A percentile compares a stretch with the other conserved stretches of the same genome.
phyloP scores from a whole-genome alignment of 2,113 vertebrate species.

The Anarhynchus alexandrinus region DNA sequence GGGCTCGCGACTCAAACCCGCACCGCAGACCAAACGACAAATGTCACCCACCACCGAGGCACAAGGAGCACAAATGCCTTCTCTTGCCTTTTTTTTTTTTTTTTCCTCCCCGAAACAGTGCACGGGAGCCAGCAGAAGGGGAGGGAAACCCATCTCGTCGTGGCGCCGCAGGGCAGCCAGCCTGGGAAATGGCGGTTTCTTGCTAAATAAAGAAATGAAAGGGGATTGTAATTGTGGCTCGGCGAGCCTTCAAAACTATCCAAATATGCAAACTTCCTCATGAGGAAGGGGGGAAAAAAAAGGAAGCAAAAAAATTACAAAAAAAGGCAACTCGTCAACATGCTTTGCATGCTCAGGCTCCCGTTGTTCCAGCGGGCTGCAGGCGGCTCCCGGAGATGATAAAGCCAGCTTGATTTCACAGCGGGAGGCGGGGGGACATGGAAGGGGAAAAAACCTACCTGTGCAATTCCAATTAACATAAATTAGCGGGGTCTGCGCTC shows the following conservation, averaged over 20 bases:
- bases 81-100: neutral
- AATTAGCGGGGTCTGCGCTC: neutral
- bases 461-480: neutral
- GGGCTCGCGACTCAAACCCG: neutral
- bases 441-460: neutral
- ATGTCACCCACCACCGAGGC: neutral
- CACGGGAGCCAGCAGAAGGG: neutral
- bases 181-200: neutral
- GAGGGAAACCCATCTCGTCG: neutral
- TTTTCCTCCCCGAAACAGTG: neutral
- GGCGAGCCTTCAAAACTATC: neutral
- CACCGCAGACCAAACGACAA: fast-evolving
- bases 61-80: neutral
- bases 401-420: neutral
- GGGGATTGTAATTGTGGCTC: neutral
- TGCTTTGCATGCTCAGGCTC: neutral
- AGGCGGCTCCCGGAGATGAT: neutral
- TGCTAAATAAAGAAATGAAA: neutral
- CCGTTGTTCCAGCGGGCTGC: neutral
- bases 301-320: neutral
- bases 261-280: neutral
- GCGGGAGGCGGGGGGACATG: neutral
- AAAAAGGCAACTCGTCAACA: neutral
- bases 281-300: neutral
- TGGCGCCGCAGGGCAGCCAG: neutral